Evolutionary conservation across 2,113 vertebrate species (phyloP), one percentile per base, ranked within the genome.

Genomic region (Leucoraja erinaceus): DNA sequence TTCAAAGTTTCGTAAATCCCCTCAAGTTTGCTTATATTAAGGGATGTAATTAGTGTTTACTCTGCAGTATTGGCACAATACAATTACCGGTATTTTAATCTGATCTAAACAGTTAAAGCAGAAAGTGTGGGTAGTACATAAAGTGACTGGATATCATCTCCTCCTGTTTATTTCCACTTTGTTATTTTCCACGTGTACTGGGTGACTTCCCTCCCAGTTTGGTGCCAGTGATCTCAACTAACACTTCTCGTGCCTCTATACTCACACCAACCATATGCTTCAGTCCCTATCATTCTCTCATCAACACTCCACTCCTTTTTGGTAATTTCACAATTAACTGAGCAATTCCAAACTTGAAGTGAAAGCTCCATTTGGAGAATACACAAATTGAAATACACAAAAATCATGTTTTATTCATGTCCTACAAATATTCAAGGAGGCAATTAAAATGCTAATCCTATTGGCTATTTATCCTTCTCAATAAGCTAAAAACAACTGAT

Each of bases 371-470:
- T 6, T 25, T 90, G 93, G 81, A 90, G 94, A 97, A 97, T 96
- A 97, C 95, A 97, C 96, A 96, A 47, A 5, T 79, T 94, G 93
- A 95, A 96, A 96, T 95, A 95, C 94, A 95, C 95, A 96, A 95
- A 95, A 75, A 94, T 94, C 72, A 70, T 81, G 63, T 68, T 93
- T 93, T 93, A 94, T 94, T 91, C 90, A 91, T 91, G 90, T 25
- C 33, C 95, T 95, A 94, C 95, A 95, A 91, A 93, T 95, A 95
- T 96, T 95, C 95, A 95, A 96, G 94, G 94, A 94, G 95, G 22
- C 94, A 94, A 96, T 97, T 97, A 96, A 96, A 95, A 97, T 96
- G 96, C 95, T 96, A 97, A 97, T 95, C 93, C 94, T 86, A 95
- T 94, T 94, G 94, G 93, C 95, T 94, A 91, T 91, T 91, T 91